A percentile compares a stretch with the other conserved stretches of the same genome.
Conservation (phyloP, 2,797 vertebrate species). For the Moxostoma hubbsi region DNA sequence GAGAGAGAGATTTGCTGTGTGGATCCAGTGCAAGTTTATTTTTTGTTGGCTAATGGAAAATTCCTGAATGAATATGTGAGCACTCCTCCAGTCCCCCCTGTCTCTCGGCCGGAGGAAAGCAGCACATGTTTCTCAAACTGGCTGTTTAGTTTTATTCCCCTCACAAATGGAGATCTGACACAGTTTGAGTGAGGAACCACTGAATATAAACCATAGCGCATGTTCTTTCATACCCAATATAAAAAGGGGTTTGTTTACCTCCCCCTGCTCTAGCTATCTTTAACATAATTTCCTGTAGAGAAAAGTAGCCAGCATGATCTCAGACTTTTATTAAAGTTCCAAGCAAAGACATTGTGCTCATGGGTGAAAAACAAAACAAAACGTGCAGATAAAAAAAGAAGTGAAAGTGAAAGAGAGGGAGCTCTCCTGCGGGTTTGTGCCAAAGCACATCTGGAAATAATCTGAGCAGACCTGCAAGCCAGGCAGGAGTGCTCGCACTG, state of each 20-base stretch:
- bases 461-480: conserved; percentile 74
- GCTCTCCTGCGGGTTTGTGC: conserved; percentile 69
- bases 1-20: conserved; percentile 39
- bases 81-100: conserved; percentile 42
- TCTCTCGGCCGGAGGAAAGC: conserved; percentile 26
- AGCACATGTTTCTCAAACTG: conserved; percentile 48
- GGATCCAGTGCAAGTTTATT: conserved; percentile 57
- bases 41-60: conserved; percentile 62
- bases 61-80: conserved; percentile 56
- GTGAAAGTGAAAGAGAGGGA: conserved; percentile 41
- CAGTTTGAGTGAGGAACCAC: conserved; percentile 23
- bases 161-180: conserved; percentile 38
- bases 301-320: conserved; percentile 49
- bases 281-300: conserved; percentile 56
- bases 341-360: conserved; percentile 54
- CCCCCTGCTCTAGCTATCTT: conserved; percentile 38
- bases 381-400: conserved; percentile 41
- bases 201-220: neutral
- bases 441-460: conserved; percentile 78
- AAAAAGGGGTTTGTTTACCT: conserved; percentile 27
- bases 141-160: conserved; percentile 32
- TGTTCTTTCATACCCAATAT: neutral
- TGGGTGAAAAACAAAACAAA: conserved; percentile 66
- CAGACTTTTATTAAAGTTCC: conserved; percentile 62
- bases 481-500: conserved; percentile 60